phyloP scores from a whole-genome alignment of 2,888 invertebrate species.

The Hirtodrosophila alboralis region DNA sequence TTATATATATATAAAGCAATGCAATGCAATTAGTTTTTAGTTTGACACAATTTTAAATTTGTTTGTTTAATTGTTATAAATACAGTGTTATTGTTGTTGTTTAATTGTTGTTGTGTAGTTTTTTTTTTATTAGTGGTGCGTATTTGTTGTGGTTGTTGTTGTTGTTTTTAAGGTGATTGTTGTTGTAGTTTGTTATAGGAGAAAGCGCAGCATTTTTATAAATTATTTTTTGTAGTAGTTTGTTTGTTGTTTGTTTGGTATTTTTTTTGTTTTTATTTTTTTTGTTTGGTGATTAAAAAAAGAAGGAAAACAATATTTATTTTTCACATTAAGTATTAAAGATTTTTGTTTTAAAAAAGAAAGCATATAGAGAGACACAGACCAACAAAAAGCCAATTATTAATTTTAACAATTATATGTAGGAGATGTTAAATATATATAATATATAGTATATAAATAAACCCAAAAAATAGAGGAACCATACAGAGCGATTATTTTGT shows the following conservation, averaged over 20 bases:
- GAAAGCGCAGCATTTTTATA: constrained; percentile 77
- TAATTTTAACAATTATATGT: too few relatives aligned
- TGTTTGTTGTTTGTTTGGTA: constrained; percentile 25
- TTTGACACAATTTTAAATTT: constrained; percentile 46
- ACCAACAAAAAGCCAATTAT: constrained; percentile 69
- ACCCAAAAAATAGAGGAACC: too few relatives aligned
- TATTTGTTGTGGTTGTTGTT: constrained; percentile 61
- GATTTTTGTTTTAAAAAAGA: constrained; percentile 35
- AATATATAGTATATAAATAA: too few relatives aligned
- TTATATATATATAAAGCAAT: constrained; percentile 60
- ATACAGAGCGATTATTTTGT: too few relatives aligned
- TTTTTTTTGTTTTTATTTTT: constrained; percentile 17
- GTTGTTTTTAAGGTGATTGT: constrained; percentile 42
- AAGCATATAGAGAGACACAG: constrained; percentile 62
- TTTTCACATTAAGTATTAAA: constrained; percentile 47
- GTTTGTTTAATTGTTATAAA: constrained; percentile 48
- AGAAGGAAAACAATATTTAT: constrained; percentile 79
- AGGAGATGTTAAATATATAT: too few relatives aligned
- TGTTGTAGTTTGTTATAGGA: constrained; percentile 36
- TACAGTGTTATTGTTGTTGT: constrained; percentile 65
- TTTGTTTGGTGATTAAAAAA: constrained; percentile 70
- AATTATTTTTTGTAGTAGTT: constrained; percentile 46
- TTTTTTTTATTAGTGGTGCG: constrained; percentile 55
- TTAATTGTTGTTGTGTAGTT: constrained; percentile 26
- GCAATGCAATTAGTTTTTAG: constrained; percentile 60